Evolutionary conservation across 53 echinoderm and acorn worm species (phyloP), one percentile per base, ranked within the genome.

Genomic region (Luidia sarsii): DNA sequence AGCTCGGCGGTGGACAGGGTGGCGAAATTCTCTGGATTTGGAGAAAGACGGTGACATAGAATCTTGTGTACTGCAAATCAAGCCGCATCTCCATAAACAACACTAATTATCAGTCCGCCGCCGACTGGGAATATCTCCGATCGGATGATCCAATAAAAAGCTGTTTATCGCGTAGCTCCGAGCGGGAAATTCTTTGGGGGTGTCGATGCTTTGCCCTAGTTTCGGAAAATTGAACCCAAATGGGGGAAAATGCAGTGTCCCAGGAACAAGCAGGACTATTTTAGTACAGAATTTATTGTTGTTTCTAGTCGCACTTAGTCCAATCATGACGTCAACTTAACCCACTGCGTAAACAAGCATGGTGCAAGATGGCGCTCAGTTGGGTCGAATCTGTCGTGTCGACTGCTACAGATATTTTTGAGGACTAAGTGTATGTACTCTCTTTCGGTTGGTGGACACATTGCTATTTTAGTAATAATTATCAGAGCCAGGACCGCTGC

Each of bases 71-170:
- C 90, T 81, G 86, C 85, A 85, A 80, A 81, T 71, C 82, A 80
- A 81, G 82, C 88, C 94, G 60, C 86, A 94, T 89, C 91, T 90
- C 94, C 85, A 94, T 94, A 94, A 94, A 94, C 94, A 94, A 94
- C 83, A 50, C 57, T 56, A 79, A 88, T 86, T 94, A 94, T 94
- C 89, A 82, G 63, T 94, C 82, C 94, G 91, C 94, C 56, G 29
- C 31, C n/a, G 27, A 31, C 18, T 45, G 34, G n/a, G 48, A 32
- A 31, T 6, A 38, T 24, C 55, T 72, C 38, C 72, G 37, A 6
- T 6, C 6, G 11, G 6, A 7, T 41, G 41, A 41, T 11, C 41
- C 41, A 41, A 6, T 41, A 11, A 41, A 41, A 41, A 7, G 41
- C 6, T 41, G 41, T 7, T 70, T 16, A 70, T 27, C 30, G 49